Percentiles rank a stretch among this genome's conserved stretches.
Conservation (phyloP, 1,140 invertebrate species). For the Solenopsis fugax region DNA sequence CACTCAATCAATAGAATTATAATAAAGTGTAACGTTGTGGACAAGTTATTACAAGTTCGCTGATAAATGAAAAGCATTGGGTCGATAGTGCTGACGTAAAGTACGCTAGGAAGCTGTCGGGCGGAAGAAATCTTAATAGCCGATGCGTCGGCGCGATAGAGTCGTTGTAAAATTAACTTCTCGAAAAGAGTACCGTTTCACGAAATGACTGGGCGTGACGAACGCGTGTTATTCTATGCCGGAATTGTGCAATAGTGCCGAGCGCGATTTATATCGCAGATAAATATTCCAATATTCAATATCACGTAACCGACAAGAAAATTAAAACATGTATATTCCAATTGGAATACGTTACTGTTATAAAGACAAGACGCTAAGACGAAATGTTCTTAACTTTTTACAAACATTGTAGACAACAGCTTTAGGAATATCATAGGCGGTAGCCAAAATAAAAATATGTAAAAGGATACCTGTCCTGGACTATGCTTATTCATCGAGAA, state of each 20-base stretch:
- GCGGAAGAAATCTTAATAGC: conserved; percentile 57
- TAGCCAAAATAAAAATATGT: neutral
- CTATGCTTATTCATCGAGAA: conserved; percentile 28
- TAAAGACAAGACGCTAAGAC: neutral
- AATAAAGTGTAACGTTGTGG: neutral
- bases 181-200: conserved; percentile 59
- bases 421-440: neutral
- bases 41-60: neutral
- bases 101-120: conserved; percentile 31
- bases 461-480: neutral
- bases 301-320: neutral
- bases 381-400: neutral
- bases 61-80: conserved; percentile 30
- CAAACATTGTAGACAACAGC: neutral
- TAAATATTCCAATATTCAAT: neutral
- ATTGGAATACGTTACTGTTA: neutral
- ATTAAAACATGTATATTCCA: conserved; percentile 2
- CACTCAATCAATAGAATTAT: neutral
- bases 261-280: conserved; percentile 18
- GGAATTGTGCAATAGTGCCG: conserved; percentile 38
- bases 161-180: conserved; percentile 53
- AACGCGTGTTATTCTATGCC: conserved; percentile 48
- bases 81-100: conserved; percentile 23
- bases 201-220: conserved; percentile 65
- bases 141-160: conserved; percentile 56